Percentiles rank a stretch among this genome's conserved stretches.
phyloP scores from a whole-genome alignment of 2,113 vertebrate species.

The Rana temporaria region DNA sequence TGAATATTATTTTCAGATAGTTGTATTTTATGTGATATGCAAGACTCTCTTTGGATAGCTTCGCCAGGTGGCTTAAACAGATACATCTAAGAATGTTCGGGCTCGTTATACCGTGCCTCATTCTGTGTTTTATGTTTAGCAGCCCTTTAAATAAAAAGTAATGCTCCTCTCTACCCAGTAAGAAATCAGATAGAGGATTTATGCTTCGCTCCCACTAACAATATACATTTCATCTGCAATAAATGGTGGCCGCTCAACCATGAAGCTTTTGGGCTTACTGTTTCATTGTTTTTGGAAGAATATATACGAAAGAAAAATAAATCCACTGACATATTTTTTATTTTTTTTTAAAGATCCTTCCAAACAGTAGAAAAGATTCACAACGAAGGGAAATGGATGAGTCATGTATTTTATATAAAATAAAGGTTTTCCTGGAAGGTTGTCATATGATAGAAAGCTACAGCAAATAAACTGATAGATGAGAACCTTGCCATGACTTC shows the following conservation, averaged over 20 bases:
- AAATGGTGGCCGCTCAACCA: conserved; percentile 21
- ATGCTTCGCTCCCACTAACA: conserved; percentile 44
- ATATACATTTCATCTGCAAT: conserved; percentile 49
- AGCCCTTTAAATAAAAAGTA: no score
- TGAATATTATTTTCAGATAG: no score
- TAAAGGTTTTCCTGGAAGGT: not conserved
- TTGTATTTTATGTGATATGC: no score
- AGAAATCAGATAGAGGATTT: conserved; percentile 18
- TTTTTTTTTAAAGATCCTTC: conserved; percentile 6
- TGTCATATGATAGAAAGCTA: not conserved
- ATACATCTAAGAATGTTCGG: no score
- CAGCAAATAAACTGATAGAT: no score
- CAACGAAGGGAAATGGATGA: not conserved
- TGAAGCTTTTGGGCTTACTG: conserved; percentile 3
- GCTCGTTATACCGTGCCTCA: no score
- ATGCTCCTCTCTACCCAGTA: not conserved
- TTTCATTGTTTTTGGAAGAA: conserved; percentile 26
- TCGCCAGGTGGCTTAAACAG: no score
- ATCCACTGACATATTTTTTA: not conserved
- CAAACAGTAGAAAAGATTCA: not conserved
- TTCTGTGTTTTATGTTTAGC: no score
- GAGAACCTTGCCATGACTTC: no score
- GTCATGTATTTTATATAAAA: not conserved
- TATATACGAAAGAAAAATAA: conserved; percentile 30
- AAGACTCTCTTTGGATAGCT: no score